Evolutionary conservation across 2,888 invertebrate species (phyloP), one percentile per base, ranked within the genome.

Genomic region (Unio pictorum): DNA sequence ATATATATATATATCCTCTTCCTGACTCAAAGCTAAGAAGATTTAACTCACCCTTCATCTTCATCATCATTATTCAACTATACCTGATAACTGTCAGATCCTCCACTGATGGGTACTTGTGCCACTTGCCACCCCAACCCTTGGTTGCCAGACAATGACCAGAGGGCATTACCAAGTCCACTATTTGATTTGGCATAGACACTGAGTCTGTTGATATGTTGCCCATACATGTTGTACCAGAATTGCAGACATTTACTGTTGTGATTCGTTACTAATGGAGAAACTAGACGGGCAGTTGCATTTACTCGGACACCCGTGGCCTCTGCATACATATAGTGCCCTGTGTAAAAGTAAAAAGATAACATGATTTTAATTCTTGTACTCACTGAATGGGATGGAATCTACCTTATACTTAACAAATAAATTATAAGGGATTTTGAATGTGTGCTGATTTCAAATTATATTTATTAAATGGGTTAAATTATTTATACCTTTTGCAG

Each of bases 291-390:
- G 20, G 83, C 81, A 30, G 76, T 84, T 45, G 79, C 66, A 54
- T 79, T 80, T 8, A 57, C 57, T 7, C 28, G 67, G 23, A 69
- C 63, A 45, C 75, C 75, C 17, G 91, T 88, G 0, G 93, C 92
- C 82, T 93, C 92, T 67, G 93, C 92, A 84, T 90, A 92, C 18
- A 92, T 91, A 80, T 92, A 93, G 66, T 83, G 80, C 57, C 85
- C 85, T 83, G 61, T 3, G 68, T 75, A 56, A 54, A 54, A 66
- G 64, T 17, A 30, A 63, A 20, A 20, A 30, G 30, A 1, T 56
- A 30, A 61, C 61, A 26, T 28, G 34, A 28, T 54, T 23, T 63
- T 17, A 30, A 30, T 34, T 63, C 54, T 55, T 45, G 54, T 54
- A 55, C 20, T 6, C 54, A 28, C 2, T 20, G 7, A 20, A n/a